These are phyloP conservation scores for Formica selysi DNA, from an alignment of 1,140 invertebrate genomes.

Conservation along the genomic window DNA sequence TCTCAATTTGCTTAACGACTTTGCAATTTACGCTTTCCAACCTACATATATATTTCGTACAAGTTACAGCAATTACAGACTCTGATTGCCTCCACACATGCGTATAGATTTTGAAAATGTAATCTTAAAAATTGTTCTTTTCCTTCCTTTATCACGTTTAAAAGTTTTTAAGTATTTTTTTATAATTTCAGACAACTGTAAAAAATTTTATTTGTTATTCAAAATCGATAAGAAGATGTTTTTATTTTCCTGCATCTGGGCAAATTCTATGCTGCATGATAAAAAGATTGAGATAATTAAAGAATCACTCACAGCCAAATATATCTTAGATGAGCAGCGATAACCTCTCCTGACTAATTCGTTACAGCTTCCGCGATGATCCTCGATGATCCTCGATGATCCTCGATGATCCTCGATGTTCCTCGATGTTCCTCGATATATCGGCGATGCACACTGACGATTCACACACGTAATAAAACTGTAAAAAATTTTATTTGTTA, in stretches of 20 bases:
- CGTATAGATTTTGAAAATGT: not conserved
- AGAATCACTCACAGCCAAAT: not conserved
- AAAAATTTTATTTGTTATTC: not conserved
- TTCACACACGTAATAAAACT: not conserved
- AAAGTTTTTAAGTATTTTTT: too few relatives aligned
- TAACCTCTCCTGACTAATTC: not conserved
- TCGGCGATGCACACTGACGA: not conserved
- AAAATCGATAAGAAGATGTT: too few relatives aligned
- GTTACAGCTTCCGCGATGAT: not conserved
- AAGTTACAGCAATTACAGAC: not conserved
- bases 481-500: not conserved
- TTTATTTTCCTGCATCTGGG: not conserved
- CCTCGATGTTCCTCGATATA: not conserved
- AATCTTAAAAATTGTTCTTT: too few relatives aligned
- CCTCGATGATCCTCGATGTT: not conserved
- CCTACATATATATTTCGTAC: not conserved
- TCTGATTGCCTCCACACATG: too few relatives aligned
- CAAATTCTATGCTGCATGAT: not conserved
- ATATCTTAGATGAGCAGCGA: not conserved
- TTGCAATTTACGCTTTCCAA: not conserved
- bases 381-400: not conserved
- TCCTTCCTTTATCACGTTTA: too few relatives aligned
- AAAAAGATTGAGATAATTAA: not conserved
- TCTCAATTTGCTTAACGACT: slow-evolving; percentile 49
- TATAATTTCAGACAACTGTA: too few relatives aligned